Percentiles rank a stretch among this genome's conserved stretches.
These are phyloP conservation scores for Vipera latastei DNA, from an alignment of 2,797 vertebrate species.

Conservation along the genomic window DNA sequence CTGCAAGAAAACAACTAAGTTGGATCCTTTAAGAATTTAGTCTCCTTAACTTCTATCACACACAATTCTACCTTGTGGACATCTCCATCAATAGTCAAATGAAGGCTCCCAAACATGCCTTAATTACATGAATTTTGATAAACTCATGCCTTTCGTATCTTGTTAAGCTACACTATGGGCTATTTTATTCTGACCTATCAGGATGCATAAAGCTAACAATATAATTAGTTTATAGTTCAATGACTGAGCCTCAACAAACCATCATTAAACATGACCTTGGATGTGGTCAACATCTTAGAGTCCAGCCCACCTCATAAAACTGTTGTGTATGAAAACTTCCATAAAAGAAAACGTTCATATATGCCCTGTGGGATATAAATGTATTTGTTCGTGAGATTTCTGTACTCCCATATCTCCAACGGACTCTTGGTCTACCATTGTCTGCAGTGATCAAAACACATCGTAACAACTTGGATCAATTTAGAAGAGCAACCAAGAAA, in stretches of 20 bases:
- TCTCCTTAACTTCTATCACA: not conserved
- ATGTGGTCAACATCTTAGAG: not conserved
- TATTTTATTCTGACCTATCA: not conserved
- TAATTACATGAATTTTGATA: not conserved
- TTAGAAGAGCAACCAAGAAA: not conserved
- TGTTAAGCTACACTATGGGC: not conserved
- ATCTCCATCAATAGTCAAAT: not conserved
- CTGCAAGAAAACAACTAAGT: not conserved
- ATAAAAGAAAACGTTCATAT: not conserved
- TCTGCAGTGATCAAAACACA: not conserved
- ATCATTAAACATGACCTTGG: not conserved
- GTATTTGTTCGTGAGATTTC: not conserved
- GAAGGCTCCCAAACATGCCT: not conserved
- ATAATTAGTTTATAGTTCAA: not conserved
- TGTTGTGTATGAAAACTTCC: not conserved
- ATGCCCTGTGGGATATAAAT: not conserved
- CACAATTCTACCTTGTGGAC: not conserved
- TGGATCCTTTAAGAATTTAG: not conserved
- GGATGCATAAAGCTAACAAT: not conserved
- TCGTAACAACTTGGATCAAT: not conserved
- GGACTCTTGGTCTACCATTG: not conserved
- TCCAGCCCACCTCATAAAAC: not conserved
- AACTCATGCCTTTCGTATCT: not conserved
- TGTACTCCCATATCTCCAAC: not conserved
- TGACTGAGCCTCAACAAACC: not conserved